phyloP scores from a whole-genome alignment of 1,140 invertebrate species.

The Zaprionus camerounensis region DNA sequence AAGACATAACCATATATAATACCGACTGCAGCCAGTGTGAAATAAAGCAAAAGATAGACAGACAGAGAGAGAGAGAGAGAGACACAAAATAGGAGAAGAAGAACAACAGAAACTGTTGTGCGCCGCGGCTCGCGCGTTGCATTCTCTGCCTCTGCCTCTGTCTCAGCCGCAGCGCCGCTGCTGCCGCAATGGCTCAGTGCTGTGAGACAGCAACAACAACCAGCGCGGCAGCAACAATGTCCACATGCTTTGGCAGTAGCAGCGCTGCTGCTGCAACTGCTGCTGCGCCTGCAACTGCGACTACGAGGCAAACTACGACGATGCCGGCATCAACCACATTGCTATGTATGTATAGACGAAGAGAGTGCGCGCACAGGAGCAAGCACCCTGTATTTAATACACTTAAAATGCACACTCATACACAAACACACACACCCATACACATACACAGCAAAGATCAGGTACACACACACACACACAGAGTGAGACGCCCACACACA shows the following conservation, averaged over 20 bases:
- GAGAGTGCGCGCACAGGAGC: background rate
- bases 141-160: background rate
- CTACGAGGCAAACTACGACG: conserved; percentile 15
- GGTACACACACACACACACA: background rate
- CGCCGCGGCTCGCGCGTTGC: conserved; percentile 24
- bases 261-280: conserved; percentile 2
- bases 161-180: background rate
- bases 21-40: background rate
- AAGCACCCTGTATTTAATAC: conserved; percentile 42
- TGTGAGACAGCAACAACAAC: conserved; percentile 55
- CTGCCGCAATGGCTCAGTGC: conserved; percentile 58
- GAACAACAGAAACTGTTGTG: background rate
- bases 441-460: conserved; percentile 8
- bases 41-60: background rate
- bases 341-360: conserved; percentile 41
- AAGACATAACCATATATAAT: background rate
- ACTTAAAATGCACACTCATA: conserved; percentile 15
- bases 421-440: conserved; percentile 16
- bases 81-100: background rate
- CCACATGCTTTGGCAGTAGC: conserved; percentile 30
- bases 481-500: conserved; percentile 12
- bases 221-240: conserved; percentile 31
- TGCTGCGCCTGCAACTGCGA: background rate
- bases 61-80: background rate
- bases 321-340: conserved; percentile 17